Evolutionary conservation across 2,888 invertebrate species (phyloP), one percentile per base, ranked within the genome.

Genomic region (Drosophila borealis): DNA sequence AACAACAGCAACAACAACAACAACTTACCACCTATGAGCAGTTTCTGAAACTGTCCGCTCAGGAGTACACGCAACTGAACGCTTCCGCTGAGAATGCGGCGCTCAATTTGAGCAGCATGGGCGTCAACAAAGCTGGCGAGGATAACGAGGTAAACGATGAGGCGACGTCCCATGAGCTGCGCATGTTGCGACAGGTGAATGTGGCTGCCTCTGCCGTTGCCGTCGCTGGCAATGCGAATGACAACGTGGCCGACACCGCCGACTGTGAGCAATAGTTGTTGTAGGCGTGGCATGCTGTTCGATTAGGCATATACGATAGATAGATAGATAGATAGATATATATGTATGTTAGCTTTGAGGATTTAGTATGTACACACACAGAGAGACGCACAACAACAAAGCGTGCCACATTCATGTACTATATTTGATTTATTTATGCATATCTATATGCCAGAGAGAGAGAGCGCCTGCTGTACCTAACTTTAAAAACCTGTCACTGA

Each of bases 1-100:
- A 65, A 0, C 65, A 55, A 0, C 54, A 48, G 0, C 70, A 59
- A 4, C 68, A 63, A 4, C 72, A 70, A 14, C 73, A 69, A 21
- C 90, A 89, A n/a, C 70, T 89, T 5, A 85, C 56, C 51, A 89
- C 81, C 56, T 91, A 89, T 48, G 91, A 90, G 53, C 89, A 90
- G 54, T 91, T 91, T 67, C 73, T 91, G 3, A 91, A 90, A 59
- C 63, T 90, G 13, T 89, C 90, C 36, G 80, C 81, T 13, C 87
- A 86, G 57, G 88, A 89, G 36, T 88, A 82, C 45, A 81, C 74
- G 0, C 70, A 76, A 25, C 57, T 77, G 11, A 74, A 77, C 42
- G 70, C 69, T 3, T 70, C 71, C 37, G 67, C 89, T 1, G 86
- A 82, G 53, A 78, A 59, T 55, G 75, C 88, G 48, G 89, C 88